A percentile compares a stretch with the other conserved stretches of the same genome.
phyloP scores from a whole-genome alignment of 2,888 invertebrate species.

The Leuctra nigra region DNA sequence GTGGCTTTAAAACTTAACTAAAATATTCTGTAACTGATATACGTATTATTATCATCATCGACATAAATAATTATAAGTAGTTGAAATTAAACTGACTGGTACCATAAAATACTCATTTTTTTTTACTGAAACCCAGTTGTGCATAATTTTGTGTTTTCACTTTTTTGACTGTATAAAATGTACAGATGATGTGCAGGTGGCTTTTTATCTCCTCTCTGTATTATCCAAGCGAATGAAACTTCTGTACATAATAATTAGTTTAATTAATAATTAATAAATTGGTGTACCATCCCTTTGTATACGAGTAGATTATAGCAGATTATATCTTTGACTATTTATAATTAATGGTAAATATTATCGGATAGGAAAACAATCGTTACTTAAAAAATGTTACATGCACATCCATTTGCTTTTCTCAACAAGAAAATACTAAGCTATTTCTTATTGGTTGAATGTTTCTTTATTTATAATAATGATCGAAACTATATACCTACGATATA shows the following conservation, averaged over 20 bases:
- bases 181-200: neutral
- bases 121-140: neutral
- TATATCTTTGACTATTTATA: conserved; percentile 16
- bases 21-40: neutral
- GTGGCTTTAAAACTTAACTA: neutral
- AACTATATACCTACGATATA: neutral
- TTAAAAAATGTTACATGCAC: neutral
- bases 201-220: neutral
- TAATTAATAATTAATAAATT: conserved; percentile 5
- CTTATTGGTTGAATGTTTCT: too few species aligned
- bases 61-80: neutral
- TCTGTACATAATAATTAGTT: conserved; percentile 10
- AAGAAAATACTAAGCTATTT: too few species aligned
- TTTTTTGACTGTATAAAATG: neutral
- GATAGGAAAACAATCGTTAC: conserved; percentile 3
- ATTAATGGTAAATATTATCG: conserved; percentile 10
- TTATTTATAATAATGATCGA: neutral
- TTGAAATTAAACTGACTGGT: neutral
- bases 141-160: neutral
- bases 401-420: neutral
- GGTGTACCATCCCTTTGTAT: conserved; percentile 24
- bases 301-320: conserved; percentile 22
- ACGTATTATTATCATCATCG: neutral
- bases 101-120: conserved; percentile 8
- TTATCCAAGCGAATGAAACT: conserved; percentile 1